A percentile compares a stretch with the other conserved stretches of the same genome.
These are phyloP conservation scores for Oxygymnocypris stewartii DNA, from an alignment of 2,113 vertebrate species.

Conservation along the genomic window DNA sequence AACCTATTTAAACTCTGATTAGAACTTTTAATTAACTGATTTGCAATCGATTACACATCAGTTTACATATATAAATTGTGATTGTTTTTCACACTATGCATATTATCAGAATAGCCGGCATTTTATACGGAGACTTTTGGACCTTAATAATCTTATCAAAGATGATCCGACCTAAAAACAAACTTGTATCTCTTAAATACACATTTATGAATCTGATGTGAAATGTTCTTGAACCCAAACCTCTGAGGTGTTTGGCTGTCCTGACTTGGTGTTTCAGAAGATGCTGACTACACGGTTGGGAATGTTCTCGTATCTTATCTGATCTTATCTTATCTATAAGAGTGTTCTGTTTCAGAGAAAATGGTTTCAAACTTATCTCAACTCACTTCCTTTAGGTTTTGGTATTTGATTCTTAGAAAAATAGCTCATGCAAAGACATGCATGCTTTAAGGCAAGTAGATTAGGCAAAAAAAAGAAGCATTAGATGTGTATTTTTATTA, in stretches of 20 bases:
- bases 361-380: slow-evolving; percentile 1
- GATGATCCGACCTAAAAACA: background rate
- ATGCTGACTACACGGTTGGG: background rate
- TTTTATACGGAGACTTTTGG: background rate
- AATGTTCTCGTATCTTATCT: background rate
- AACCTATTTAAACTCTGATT: background rate
- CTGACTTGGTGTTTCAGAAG: background rate
- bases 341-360: background rate
- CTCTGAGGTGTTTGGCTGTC: background rate
- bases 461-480: background rate
- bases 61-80: background rate
- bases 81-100: background rate
- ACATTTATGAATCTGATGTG: background rate
- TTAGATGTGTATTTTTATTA: background rate
- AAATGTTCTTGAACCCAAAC: background rate
- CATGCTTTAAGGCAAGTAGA: background rate
- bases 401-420: slow-evolving; percentile 11
- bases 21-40: background rate
- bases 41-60: background rate
- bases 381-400: slow-evolving; percentile 7
- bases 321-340: slow-evolving; percentile 4
- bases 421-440: background rate
- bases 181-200: background rate
- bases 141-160: background rate
- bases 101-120: background rate